Evolutionary conservation across 2,113 vertebrate species (phyloP).

Genomic region (Anser brachyrhynchus): DNA sequence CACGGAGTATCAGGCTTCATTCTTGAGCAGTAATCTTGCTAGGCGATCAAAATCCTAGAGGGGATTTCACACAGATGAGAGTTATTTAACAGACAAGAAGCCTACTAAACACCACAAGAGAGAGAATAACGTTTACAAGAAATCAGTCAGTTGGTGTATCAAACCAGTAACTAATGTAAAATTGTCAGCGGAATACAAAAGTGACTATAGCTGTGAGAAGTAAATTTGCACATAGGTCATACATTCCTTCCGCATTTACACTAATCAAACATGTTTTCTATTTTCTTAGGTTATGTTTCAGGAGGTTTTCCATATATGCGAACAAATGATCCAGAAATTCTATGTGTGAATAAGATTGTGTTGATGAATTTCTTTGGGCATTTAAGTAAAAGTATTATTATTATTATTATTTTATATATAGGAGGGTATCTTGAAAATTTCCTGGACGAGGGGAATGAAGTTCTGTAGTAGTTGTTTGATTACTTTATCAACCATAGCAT

Average conservation of each 20-base stretch:
- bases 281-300: slow-evolving; percentile 6
- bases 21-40: not conserved
- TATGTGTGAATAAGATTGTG: not conserved
- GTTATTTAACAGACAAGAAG: slow-evolving; percentile 2
- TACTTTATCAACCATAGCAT: not conserved
- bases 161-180: slow-evolving; percentile 28
- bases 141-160: not conserved
- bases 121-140: slow-evolving; percentile 49
- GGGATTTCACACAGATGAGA: not conserved
- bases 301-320: not conserved
- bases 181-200: not conserved
- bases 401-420: not conserved
- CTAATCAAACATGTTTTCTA: slow-evolving; percentile 16
- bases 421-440: not conserved
- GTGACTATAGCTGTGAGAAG: not conserved
- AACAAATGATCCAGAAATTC: slow-evolving; percentile 10
- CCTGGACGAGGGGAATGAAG: not conserved
- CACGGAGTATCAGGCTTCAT: not conserved
- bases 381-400: not conserved
- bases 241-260: slow-evolving; percentile 18
- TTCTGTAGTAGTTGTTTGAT: not conserved
- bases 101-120: not conserved
- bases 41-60: not conserved
- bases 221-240: not conserved
- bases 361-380: not conserved